Percentiles rank a stretch among this genome's conserved stretches.
Conservation (phyloP, 2,888 invertebrate genomes). For the Megamerina dolium region DNA sequence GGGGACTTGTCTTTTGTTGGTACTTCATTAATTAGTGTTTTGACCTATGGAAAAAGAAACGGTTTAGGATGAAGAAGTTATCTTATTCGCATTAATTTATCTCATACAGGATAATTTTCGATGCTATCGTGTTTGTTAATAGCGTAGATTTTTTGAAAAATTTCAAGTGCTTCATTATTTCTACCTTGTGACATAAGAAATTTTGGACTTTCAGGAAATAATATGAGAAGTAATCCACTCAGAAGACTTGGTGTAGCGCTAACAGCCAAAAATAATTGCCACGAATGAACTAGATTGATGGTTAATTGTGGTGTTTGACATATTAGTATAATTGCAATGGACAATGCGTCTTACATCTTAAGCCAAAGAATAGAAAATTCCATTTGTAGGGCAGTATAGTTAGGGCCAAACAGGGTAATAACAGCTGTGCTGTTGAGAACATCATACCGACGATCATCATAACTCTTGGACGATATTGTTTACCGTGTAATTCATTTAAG, state of each 20-base stretch:
- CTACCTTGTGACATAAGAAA: conserved; percentile 29
- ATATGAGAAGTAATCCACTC: conserved; percentile 52
- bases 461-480: conserved; percentile 60
- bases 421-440: conserved; percentile 58
- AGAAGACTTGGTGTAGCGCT: conserved; percentile 57
- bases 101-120: conserved; percentile 22
- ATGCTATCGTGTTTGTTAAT: conserved; percentile 58
- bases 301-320: no score
- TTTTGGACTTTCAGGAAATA: conserved; percentile 50
- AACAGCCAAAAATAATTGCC: conserved; percentile 53
- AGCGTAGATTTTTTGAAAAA: conserved; percentile 55
- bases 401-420: conserved; percentile 69
- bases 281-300: conserved; percentile 36
- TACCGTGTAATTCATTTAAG: conserved; percentile 67
- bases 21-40: conserved; percentile 18
- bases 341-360: conserved; percentile 28
- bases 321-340: conserved; percentile 40
- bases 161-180: conserved; percentile 26
- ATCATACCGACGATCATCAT: conserved; percentile 62
- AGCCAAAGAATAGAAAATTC: conserved; percentile 50
- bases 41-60: conserved; percentile 15
- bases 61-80: no score
- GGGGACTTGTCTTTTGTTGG: conserved; percentile 7
- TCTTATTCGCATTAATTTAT: no score
- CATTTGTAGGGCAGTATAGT: conserved; percentile 60